Conservation (phyloP, 2,113 vertebrate genomes). For the Hirundichthys speculiger region DNA sequence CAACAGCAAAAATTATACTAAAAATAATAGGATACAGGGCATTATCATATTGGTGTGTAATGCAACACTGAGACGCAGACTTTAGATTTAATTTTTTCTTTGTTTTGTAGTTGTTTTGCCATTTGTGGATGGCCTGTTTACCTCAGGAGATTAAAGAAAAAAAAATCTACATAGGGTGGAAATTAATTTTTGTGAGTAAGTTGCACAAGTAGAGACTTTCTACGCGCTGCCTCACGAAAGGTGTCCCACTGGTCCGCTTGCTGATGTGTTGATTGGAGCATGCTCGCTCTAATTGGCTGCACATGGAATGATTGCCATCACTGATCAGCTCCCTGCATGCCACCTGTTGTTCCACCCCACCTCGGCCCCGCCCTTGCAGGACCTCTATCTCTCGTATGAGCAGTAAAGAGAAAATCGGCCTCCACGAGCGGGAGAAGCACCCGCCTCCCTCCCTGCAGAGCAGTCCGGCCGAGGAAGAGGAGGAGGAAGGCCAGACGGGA, state of each 20-base stretch:
- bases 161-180: background rate
- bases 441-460: slow-evolving; percentile 78
- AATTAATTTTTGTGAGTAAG: background rate
- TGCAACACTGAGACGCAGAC: too few relatives aligned
- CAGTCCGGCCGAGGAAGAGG: slow-evolving; percentile 79
- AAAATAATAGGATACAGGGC: too few relatives aligned
- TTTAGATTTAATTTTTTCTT: too few relatives aligned
- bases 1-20: too few relatives aligned
- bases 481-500: slow-evolving; percentile 74
- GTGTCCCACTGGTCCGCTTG: slow-evolving; percentile 26
- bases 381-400: slow-evolving; percentile 88
- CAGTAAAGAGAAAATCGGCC: slow-evolving; percentile 84
- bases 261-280: slow-evolving; percentile 37
- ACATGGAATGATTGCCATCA: slow-evolving; percentile 74
- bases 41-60: too few relatives aligned
- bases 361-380: slow-evolving; percentile 76
- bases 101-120: too few relatives aligned
- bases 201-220: background rate
- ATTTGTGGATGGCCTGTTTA: too few relatives aligned
- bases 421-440: slow-evolving; percentile 84
- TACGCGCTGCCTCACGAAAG: slow-evolving; percentile 20
- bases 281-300: slow-evolving; percentile 77
- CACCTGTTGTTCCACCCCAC: slow-evolving; percentile 71
- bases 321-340: slow-evolving; percentile 80
- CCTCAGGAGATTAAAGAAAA: too few relatives aligned